A percentile compares a stretch with the other conserved stretches of the same genome.
phyloP scores from a whole-genome alignment of 2,113 vertebrate genomes.

The Buteo buteo region DNA sequence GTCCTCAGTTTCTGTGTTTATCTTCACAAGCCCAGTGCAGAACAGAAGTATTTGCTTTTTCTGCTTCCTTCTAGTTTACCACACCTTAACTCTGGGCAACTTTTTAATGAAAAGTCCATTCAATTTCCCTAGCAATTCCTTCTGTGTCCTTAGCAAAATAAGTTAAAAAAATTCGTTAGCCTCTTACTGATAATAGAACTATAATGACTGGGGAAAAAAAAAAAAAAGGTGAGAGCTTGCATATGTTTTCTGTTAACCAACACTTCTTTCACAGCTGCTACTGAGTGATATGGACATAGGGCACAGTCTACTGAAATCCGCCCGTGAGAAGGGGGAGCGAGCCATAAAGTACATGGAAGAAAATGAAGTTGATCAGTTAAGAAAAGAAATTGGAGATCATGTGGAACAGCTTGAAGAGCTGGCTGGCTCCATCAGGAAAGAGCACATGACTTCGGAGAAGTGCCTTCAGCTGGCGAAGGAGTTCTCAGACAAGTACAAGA shows the following conservation, averaged over 20 bases:
- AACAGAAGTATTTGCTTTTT: background rate
- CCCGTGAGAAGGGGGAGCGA: constrained; percentile 85
- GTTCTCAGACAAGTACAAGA: constrained; percentile 88
- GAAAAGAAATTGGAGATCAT: constrained; percentile 77
- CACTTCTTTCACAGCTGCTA: constrained; percentile 55
- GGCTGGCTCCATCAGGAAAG: constrained; percentile 81
- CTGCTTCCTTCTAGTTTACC: background rate
- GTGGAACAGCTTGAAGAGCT: constrained; percentile 85
- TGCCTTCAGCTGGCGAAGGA: constrained; percentile 86
- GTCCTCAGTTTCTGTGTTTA: background rate
- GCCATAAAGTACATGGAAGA: constrained; percentile 83
- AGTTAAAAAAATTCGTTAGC: background rate
- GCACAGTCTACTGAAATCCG: constrained; percentile 86
- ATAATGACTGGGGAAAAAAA: background rate
- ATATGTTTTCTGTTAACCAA: background rate
- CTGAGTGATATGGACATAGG: constrained; percentile 87
- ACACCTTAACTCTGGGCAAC: background rate
- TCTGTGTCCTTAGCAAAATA: background rate
- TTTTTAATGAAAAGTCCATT: background rate
- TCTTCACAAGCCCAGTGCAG: background rate
- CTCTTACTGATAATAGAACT: background rate
- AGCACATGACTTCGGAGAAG: constrained; percentile 84
- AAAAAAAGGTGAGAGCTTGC: background rate
- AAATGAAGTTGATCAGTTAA: constrained; percentile 76
- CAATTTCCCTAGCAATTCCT: background rate